Evolutionary conservation across 1,140 invertebrate genomes (phyloP), one percentile per base, ranked within the genome.

Genomic region (Sitobion miscanthi): DNA sequence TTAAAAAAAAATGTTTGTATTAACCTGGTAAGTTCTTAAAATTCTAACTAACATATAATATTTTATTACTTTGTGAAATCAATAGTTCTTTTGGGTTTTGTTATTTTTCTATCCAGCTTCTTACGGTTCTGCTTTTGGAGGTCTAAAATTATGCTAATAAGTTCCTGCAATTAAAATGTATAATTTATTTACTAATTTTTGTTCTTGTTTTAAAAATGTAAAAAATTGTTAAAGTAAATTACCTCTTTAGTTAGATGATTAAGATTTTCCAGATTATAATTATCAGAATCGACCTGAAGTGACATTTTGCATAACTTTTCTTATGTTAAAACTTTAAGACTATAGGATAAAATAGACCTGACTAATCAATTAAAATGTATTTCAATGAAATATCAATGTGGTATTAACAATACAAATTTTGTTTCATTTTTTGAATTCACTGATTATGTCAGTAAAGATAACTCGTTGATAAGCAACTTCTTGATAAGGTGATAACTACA

Each of bases 1-100:
- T 49, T 17, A 49, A 30, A 54, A 54, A 47, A 52, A 88, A 88
- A 17, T 52, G 11, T 14, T 90, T 45, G 4, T 9, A 90, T 90
- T 23, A 38, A 69, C 0, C 45, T 20, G 1, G 25, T 57, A 69
- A 42, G 8, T 42, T 17, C 11, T 62, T 38, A 42, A 23, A 54
- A 54, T 23, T 54, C 20, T 54, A 54, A 54, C 23, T 6, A 54
- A 30, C 25, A 42, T 69, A 82, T 20, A 82, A 82, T 30, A 30
- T 69, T 47, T 49, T 20, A 54, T 86, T 93, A 93, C 91, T 93
- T 93, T 7, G 77, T 17, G 30, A 93, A 93, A 93, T 93, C 91
- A 85, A 93, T 86, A 93, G 7, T 54, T 93, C 91, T 82, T 45
- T 93, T 93, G 25, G 38, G 49, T 69, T 93, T 93, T 2, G 25